These are phyloP conservation scores for Himalopsyche kuldschensis DNA, from an alignment of 2,888 invertebrate genomes.

Conservation along the genomic window DNA sequence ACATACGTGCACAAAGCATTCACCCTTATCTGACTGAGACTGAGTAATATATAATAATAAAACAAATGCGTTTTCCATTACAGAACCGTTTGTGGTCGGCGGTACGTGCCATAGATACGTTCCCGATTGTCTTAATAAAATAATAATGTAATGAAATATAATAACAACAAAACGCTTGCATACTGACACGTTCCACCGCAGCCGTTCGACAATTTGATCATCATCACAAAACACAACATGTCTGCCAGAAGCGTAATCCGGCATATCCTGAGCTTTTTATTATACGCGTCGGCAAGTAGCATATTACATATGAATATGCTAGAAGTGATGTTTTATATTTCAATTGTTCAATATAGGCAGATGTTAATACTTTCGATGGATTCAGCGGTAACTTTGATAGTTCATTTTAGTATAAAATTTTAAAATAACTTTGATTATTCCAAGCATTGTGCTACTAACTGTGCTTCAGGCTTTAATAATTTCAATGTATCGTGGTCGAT, in stretches of 20 bases:
- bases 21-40: background rate
- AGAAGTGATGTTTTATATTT: too few relatives aligned
- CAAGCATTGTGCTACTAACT: too few relatives aligned
- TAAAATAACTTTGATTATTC: too few relatives aligned
- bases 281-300: too few relatives aligned
- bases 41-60: background rate
- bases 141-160: background rate
- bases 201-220: background rate
- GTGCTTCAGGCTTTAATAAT: too few relatives aligned
- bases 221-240: background rate
- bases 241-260: background rate
- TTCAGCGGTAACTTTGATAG: too few relatives aligned
- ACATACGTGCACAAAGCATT: background rate
- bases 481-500: too few relatives aligned
- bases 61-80: background rate
- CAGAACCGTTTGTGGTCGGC: background rate
- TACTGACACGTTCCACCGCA: background rate
- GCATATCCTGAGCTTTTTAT: background rate
- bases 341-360: too few relatives aligned
- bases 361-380: too few relatives aligned
- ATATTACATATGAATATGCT: too few relatives aligned
- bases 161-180: background rate
- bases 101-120: background rate
- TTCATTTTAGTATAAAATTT: too few relatives aligned
- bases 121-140: background rate